Evolutionary conservation across 2,888 invertebrate species (phyloP), one percentile per base, ranked within the genome.

Genomic region (Nomada goodeniana): DNA sequence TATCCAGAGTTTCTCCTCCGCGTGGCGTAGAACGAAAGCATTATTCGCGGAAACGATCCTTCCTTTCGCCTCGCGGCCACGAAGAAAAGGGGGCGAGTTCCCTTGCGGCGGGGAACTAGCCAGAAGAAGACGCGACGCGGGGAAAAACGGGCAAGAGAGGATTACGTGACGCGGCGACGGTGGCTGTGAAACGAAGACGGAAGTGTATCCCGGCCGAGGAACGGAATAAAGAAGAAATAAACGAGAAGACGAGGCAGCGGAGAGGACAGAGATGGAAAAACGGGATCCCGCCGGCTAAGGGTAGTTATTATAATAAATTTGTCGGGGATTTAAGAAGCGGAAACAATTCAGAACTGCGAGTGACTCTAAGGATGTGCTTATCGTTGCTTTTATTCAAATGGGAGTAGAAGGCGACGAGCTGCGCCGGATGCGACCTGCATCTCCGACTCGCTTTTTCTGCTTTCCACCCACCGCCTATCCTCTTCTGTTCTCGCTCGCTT

Each of bases 221-320:
- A 77, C 23, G 70, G 59, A 36, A 76, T 50, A 76, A 61, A 55
- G 78, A 61, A 59, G 60, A 60, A 53, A 61, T 47, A 42, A 61
- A 53, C 44, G 64, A 55, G 36, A 23, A 20, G 52, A 36, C 52
- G 61, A 20, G 50, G 60, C 47, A 36, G 65, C 65, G 10, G 64
- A 50, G 59, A 64, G 74, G 82, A 87, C 85, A 86, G 89, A 91
- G 89, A 84, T 84, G 86, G 70, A 23, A 20, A 26, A 60, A 60
- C 87, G 85, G 89, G 89, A 87, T 89, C 88, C 88, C 87, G 87
- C 85, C 86, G 89, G 92, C 92, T 91, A 91, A 92, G 92, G 92
- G 92, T 92, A 93, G 93, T 93, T 92, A 93, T 93, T 93, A 92
- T 92, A 92, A 93, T 93, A 93, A 93, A 93, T 93, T 93, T 93